Evolutionary conservation across 37 sponge, comb jelly and placozoan species (phyloP), one percentile per base, ranked within the genome.

Genomic region (Halichondria panicea): DNA sequence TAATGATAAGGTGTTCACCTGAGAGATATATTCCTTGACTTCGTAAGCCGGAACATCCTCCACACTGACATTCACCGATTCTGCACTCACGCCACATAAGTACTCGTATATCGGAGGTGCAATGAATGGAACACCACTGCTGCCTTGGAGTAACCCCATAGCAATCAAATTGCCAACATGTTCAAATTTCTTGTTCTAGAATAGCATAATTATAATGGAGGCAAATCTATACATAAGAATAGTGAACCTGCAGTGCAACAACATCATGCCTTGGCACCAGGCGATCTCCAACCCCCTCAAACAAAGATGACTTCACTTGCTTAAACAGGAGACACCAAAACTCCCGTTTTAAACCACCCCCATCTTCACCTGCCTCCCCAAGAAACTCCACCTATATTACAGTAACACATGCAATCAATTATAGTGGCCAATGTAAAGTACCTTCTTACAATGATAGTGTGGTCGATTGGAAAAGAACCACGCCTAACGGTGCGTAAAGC

Each of bases 51-150:
- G 66, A 5, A 76, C 66, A 45, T 76, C 77, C 43, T 63, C 31
- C 1, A 30, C 2, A 2, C 36, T 1, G 42, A 76, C 66, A 36
- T 0, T 8, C 44, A 76, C 63, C 0, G 41, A 31, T 43, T 45
- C 4, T 2, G 45, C 37, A 19, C 43, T 35, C 33, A 3, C 18
- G 3, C 77, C 74, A 72, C 77, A 76, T 3, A 76, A 6, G 44
- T 76, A 76, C 15, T 76, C 35, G 43, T 45, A 76, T 1, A 63
- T 36, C 9, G 77, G 53, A 31, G 64, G 64, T 4, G 65, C 77
- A 4, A 76, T 33, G 52, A 43, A 76, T 43, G 77, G 66, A 63
- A 76, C 62, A 13, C 77, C 77, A 41, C 65, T 63, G 33, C 77
- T 66, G 28, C 66, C 77, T 41, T 76, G 63, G 4, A 62, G 48